phyloP scores from a whole-genome alignment of 1,140 invertebrate species.

The Pachypeltis micranthus region DNA sequence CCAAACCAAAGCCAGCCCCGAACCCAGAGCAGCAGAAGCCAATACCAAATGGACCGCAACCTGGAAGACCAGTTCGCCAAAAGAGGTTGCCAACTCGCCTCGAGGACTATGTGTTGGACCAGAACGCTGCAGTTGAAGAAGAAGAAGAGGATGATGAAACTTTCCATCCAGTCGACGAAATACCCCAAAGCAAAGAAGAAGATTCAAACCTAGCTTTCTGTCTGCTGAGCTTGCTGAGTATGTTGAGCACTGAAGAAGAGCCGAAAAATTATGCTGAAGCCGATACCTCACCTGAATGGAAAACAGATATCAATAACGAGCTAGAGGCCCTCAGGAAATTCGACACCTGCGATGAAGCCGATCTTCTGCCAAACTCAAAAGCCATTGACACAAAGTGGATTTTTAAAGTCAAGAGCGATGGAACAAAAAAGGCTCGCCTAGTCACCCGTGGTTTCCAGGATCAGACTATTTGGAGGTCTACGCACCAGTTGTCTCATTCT shows the following conservation, averaged over 20 bases:
- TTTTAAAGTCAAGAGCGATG: conserved; percentile 29
- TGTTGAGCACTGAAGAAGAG: conserved; percentile 9
- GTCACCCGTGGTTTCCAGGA: conserved; percentile 24
- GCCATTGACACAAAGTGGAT: conserved; percentile 34
- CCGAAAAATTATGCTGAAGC: conserved; percentile 30
- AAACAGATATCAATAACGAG: conserved; percentile 33
- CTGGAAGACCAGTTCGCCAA: no score
- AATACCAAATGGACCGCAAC: no score
- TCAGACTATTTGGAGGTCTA: not conserved
- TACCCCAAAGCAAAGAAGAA: no score
- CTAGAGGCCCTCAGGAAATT: conserved; percentile 32
- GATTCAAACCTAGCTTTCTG: no score
- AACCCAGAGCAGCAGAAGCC: no score
- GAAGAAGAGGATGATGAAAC: no score
- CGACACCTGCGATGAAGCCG: conserved; percentile 31
- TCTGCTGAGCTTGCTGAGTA: no score
- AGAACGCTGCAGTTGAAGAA: no score
- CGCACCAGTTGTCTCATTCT: not conserved
- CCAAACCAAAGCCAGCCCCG: no score
- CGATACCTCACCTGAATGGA: conserved; percentile 31
- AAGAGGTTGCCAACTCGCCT: no score
- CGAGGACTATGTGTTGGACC: no score
- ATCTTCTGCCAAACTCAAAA: conserved; percentile 27
- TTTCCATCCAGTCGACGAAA: no score
- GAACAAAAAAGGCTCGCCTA: conserved; percentile 24